Evolutionary conservation across 2,113 vertebrate species (phyloP), one percentile per base, ranked within the genome.

Genomic region (Pelobates fuscus): DNA sequence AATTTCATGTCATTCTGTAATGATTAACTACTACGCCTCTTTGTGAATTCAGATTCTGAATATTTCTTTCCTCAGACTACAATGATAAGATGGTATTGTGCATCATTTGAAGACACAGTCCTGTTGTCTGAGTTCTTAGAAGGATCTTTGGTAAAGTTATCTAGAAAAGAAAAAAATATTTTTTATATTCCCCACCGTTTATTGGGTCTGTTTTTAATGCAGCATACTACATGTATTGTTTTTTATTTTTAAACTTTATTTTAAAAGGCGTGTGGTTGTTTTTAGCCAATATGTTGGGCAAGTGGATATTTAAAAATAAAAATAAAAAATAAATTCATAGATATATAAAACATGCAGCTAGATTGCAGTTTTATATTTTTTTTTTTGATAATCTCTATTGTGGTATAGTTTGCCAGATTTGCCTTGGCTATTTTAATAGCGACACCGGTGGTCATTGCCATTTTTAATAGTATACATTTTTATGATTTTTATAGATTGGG

Each of bases 391-490:
- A 27, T 78, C 44, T 49, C 2, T 61, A 17, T 79, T 2, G 0
- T 68, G 58, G 67, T n/a, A 70, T 71, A 78, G 74, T 49, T 78
- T 44, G 69, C 15, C 21, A 72, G 6, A 27, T 27, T 64, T 67
- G 25, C 55, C 44, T 83, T 74, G 65, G 67, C 78, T 80, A 70
- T 79, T 26, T 74, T 52, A 43, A 10, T 64, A 81, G 46, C 41
- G 15, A 7, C 32, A 27, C 68, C 77, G 1, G 25, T 3, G 29
- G 26, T 67, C 54, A 49, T 67, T 71, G 49, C 44, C 6, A 63
- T 68, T 17, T 41, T 70, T 44, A 17, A 32, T 70, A 26, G 24
- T 18, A 25, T 63, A 15, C 27, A 32, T 41, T 75, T 67, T 74
- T 67, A 70, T 60, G 43, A 12, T 71, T 67, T 10, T 70, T 72